Conservation (phyloP, 2,797 vertebrate genomes). For the Limosa lapponica region DNA sequence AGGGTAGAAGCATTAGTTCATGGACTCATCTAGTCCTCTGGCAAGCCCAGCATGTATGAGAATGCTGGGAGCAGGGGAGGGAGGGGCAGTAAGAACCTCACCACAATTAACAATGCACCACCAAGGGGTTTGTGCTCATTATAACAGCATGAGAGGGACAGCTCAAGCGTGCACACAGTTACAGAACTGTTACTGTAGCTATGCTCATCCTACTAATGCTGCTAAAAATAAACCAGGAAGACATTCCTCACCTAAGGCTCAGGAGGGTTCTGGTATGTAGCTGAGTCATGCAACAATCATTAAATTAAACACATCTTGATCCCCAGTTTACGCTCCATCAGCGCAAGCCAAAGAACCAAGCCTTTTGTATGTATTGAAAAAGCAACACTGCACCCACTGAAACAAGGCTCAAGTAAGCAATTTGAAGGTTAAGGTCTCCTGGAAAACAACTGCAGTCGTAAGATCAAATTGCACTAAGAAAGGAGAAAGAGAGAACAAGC, state of each 20-base stretch:
- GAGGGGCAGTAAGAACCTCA: background rate
- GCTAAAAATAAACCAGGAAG: slow-evolving; percentile 66
- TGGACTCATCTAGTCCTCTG: background rate
- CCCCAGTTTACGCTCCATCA: background rate
- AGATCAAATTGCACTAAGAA: background rate
- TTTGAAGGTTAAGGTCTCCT: slow-evolving; percentile 2
- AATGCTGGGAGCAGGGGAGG: fast-evolving
- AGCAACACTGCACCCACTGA: background rate
- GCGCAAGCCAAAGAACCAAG: background rate
- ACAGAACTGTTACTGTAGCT: background rate
- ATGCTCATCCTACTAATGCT: background rate
- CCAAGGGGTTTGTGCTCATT: background rate
- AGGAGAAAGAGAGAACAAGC: background rate
- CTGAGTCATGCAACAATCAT: slow-evolving; percentile 39
- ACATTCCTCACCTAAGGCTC: slow-evolving; percentile 50
- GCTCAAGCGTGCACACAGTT: background rate
- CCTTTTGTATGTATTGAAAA: background rate
- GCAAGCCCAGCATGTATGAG: background rate
- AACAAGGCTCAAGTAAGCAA: slow-evolving; percentile 14
- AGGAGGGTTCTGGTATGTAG: slow-evolving; percentile 49
- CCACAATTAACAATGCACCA: background rate
- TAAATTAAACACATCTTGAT: slow-evolving; percentile 28
- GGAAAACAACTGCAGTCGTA: background rate
- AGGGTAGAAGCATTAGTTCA: background rate
- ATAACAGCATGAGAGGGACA: background rate